Percentiles rank a stretch among this genome's conserved stretches.
Evolutionary conservation across 2,888 invertebrate genomes (phyloP).

Genomic region (Tromatobia lineatoria): DNA sequence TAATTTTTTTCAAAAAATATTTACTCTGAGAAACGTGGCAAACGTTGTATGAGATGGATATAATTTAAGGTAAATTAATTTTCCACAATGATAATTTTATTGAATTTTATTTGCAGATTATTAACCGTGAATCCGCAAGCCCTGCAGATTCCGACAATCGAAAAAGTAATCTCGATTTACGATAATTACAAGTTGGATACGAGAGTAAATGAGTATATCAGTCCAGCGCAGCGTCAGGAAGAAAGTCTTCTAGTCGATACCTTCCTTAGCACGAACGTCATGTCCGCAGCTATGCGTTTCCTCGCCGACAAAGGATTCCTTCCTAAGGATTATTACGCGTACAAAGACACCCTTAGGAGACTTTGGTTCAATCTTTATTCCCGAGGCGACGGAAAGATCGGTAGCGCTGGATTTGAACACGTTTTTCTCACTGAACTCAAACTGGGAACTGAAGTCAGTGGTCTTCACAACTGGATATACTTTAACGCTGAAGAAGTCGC

Average conservation of each 20-base stretch:
- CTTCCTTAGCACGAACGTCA: constrained; percentile 86
- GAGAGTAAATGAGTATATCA: constrained; percentile 91
- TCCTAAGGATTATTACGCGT: constrained; percentile 86
- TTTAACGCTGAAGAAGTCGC: constrained; percentile 92
- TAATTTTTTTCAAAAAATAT: too few species aligned
- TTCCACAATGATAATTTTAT: not conserved
- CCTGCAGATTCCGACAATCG: constrained; percentile 90
- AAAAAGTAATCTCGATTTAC: constrained; percentile 89
- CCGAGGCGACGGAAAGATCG: constrained; percentile 90
- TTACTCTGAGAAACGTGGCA: too few species aligned
- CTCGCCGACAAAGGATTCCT: constrained; percentile 85
- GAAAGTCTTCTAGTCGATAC: constrained; percentile 83
- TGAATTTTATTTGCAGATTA: constrained; percentile 87
- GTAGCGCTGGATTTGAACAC: constrained; percentile 97
- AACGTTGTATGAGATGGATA: too few species aligned
- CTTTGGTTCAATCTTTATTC: constrained; percentile 95
- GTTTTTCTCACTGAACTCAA: constrained; percentile 96
- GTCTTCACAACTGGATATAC: constrained; percentile 97
- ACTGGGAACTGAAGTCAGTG: constrained; percentile 90
- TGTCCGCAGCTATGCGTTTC: constrained; percentile 86
- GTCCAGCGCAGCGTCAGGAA: constrained; percentile 86
- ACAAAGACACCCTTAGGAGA: constrained; percentile 90
- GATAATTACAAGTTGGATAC: constrained; percentile 95
- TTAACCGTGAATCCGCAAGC: constrained; percentile 88
- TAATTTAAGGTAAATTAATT: too few species aligned